phyloP scores from a whole-genome alignment of 2,113 vertebrate species.

The Catagonus wagneri region DNA sequence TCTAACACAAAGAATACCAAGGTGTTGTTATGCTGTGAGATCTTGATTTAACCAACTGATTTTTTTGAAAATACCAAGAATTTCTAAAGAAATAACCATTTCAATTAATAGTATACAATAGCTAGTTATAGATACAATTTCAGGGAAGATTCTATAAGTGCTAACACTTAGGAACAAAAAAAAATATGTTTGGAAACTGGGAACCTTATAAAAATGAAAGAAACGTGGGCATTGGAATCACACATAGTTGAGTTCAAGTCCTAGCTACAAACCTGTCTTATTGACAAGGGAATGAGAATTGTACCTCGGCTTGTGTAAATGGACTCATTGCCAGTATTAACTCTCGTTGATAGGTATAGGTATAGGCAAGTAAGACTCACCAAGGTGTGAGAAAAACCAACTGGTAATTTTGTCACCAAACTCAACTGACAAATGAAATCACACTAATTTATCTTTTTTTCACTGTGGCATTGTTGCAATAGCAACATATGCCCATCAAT shows the following conservation, averaged over 20 bases:
- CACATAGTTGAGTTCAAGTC: not conserved
- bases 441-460: not conserved
- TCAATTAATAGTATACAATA: not conserved
- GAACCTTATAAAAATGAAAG: slow-evolving; percentile 38
- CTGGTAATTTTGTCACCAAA: not conserved
- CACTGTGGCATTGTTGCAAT: not conserved
- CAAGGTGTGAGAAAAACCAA: not conserved
- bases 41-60: not conserved
- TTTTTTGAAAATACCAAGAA: not conserved
- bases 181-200: not conserved
- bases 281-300: not conserved
- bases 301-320: not conserved
- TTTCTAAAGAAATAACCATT: slow-evolving; percentile 32
- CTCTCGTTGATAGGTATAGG: too few species aligned
- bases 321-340: not conserved
- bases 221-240: not conserved
- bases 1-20: not conserved
- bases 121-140: not conserved
- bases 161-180: not conserved
- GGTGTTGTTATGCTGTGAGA: not conserved
- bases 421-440: not conserved
- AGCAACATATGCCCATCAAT: not conserved
- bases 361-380: not conserved
- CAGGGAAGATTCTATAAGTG: not conserved
- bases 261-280: not conserved